Evolutionary conservation across 2,797 vertebrate species (phyloP).

Genomic region (Microtus californicus): DNA sequence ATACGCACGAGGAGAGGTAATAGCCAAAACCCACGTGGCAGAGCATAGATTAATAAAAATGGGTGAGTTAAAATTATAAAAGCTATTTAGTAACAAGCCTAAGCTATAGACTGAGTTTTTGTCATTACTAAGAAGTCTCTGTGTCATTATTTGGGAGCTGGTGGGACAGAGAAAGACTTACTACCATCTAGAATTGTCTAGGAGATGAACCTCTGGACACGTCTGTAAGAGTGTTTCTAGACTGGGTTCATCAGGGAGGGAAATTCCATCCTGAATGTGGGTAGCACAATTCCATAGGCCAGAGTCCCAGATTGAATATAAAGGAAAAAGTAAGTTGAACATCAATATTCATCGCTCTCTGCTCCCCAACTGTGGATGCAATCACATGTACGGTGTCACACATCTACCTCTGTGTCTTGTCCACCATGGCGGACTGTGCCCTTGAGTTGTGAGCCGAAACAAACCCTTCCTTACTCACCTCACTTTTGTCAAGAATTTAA

Average conservation of each 20-base stretch:
- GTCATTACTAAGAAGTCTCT: neutral
- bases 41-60: neutral
- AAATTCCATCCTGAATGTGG: too few species aligned
- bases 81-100: neutral
- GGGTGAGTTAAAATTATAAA: neutral
- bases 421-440: too few species aligned
- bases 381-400: too few species aligned
- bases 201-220: too few species aligned
- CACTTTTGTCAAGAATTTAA: neutral
- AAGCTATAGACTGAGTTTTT: neutral
- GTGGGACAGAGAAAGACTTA: neutral
- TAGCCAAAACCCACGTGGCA: neutral
- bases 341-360: too few species aligned
- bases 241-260: too few species aligned
- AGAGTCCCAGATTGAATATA: too few species aligned
- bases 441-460: neutral
- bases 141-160: neutral
- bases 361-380: too few species aligned
- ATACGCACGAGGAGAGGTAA: neutral
- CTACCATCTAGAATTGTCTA: neutral
- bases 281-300: too few species aligned
- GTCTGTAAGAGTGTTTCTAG: too few species aligned
- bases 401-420: too few species aligned
- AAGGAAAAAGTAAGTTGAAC: too few species aligned
- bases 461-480: neutral